Evolutionary conservation across 2,797 vertebrate genomes (phyloP).

Genomic region (Cheirogaleus major): DNA sequence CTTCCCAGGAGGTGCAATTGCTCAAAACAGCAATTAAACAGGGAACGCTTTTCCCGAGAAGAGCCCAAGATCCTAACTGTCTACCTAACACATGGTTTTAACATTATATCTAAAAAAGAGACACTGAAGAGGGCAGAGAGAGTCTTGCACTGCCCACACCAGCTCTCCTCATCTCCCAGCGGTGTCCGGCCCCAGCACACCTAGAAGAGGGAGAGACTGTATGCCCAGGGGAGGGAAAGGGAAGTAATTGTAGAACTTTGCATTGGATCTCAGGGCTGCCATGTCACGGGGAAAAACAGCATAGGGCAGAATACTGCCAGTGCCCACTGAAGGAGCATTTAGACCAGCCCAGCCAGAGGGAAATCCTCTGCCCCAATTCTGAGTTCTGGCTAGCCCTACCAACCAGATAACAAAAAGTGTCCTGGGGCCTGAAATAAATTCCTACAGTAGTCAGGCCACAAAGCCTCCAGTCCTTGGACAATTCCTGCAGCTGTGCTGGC

Average conservation of each 20-base stretch:
- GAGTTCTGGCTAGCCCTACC: not conserved
- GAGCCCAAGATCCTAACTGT: too few species aligned
- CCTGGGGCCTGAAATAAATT: not conserved
- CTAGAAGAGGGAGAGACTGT: not conserved
- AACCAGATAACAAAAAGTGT: not conserved
- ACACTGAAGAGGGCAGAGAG: not conserved
- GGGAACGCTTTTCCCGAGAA: too few species aligned
- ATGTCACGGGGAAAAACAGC: not conserved
- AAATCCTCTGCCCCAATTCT: not conserved
- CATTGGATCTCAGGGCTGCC: not conserved
- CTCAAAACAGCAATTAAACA: too few species aligned
- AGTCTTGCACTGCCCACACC: not conserved
- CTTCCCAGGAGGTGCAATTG: too few species aligned
- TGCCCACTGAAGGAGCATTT: not conserved
- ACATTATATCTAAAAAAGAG: not conserved
- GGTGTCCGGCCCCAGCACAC: too few species aligned
- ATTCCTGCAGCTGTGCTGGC: not conserved
- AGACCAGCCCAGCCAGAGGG: not conserved
- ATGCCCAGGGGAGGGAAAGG: not conserved
- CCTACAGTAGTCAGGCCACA: not conserved
- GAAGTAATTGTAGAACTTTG: not conserved
- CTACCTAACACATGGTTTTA: not conserved
- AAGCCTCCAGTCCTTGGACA: not conserved
- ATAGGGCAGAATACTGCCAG: not conserved
- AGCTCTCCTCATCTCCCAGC: not conserved